Conservation (phyloP, 2,113 vertebrate genomes). For the Pangasianodon gigas region DNA sequence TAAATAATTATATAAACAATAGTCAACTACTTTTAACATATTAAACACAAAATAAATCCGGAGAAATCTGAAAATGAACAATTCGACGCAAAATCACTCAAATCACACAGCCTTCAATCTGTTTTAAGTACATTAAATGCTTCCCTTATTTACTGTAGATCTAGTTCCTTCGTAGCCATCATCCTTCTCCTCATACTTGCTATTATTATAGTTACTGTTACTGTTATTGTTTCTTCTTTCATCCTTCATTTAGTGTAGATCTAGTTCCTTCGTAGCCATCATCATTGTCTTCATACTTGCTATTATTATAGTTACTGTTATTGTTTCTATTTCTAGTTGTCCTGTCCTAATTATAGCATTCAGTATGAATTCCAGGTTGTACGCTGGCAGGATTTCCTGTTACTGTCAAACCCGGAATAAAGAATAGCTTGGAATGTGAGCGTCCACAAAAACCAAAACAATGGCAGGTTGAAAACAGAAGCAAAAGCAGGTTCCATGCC, state of each 20-base stretch:
- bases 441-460: slow-evolving; percentile 14
- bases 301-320: slow-evolving; percentile 3
- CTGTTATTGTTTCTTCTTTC: slow-evolving; percentile 16
- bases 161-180: not conserved
- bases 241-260: not conserved
- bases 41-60: not conserved
- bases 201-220: slow-evolving; percentile 3
- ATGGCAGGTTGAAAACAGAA: not conserved
- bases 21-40: not conserved
- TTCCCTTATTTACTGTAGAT: not conserved
- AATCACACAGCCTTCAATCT: not conserved
- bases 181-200: not conserved
- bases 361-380: slow-evolving; percentile 16
- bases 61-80: not conserved
- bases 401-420: slow-evolving; percentile 17
- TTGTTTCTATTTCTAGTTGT: slow-evolving; percentile 6
- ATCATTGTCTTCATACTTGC: not conserved
- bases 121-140: not conserved
- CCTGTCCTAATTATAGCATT: slow-evolving; percentile 6
- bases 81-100: not conserved
- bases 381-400: slow-evolving; percentile 16
- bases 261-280: not conserved
- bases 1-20: not conserved
- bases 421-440: slow-evolving; percentile 14
- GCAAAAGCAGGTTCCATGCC: not conserved